Percentiles rank a stretch among this genome's conserved stretches.
Conservation (phyloP, 2,113 vertebrate genomes). For the Corythoichthys intestinalis region DNA sequence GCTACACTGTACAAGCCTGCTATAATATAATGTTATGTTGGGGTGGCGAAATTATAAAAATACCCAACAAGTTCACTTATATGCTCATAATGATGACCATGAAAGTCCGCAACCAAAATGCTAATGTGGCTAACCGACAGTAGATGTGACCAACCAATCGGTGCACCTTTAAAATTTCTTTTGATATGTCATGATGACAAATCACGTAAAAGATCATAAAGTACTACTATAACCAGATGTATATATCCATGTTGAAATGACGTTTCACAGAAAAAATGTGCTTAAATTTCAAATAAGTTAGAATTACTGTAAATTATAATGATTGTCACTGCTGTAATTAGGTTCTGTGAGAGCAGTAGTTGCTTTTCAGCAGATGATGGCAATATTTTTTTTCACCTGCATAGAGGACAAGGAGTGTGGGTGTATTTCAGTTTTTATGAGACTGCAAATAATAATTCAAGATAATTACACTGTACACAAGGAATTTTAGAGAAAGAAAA, state of each 20-base stretch:
- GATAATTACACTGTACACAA: background rate
- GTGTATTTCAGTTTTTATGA: background rate
- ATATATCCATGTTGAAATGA: background rate
- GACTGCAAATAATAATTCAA: constrained; percentile 1
- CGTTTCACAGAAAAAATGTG: background rate
- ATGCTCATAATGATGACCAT: too few relatives aligned
- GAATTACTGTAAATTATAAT: background rate
- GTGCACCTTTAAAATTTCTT: too few relatives aligned
- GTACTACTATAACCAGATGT: too few relatives aligned
- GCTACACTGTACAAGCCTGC: too few relatives aligned
- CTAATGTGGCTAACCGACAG: too few relatives aligned
- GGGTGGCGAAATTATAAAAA: too few relatives aligned
- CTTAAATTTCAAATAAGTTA: background rate
- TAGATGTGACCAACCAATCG: too few relatives aligned
- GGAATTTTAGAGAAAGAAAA: background rate
- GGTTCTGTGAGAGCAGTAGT: background rate
- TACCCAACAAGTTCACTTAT: too few relatives aligned
- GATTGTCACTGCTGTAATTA: background rate
- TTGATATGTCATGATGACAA: too few relatives aligned
- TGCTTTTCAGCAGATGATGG: background rate
- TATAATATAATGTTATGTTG: too few relatives aligned
- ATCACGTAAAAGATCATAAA: too few relatives aligned
- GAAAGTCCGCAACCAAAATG: too few relatives aligned
- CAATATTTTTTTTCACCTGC: background rate
- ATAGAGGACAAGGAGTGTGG: background rate